Percentiles rank a stretch among this genome's conserved stretches.
phyloP scores from a whole-genome alignment of 1,140 invertebrate genomes.

The Luehdorfia chinensis region DNA sequence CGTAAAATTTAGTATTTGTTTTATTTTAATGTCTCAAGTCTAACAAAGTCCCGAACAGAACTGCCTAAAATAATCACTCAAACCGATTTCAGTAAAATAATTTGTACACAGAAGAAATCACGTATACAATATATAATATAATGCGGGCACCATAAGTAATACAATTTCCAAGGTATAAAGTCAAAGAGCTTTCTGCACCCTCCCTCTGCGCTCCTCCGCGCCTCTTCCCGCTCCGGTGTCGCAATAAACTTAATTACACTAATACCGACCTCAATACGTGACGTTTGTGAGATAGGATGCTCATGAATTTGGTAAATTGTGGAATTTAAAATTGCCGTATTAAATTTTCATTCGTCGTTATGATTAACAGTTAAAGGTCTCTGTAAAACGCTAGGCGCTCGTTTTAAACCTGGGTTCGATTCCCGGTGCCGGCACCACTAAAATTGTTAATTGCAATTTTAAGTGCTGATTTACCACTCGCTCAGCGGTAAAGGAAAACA shows the following conservation, averaged over 20 bases:
- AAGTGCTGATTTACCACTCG: too few relatives aligned
- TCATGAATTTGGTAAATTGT: conserved; percentile 19
- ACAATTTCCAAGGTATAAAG: conserved; percentile 35
- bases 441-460: too few relatives aligned
- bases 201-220: conserved; percentile 10
- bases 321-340: not conserved
- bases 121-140: conserved; percentile 6
- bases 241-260: conserved; percentile 64
- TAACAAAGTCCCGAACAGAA: too few relatives aligned
- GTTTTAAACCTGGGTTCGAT: too few relatives aligned
- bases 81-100: too few relatives aligned
- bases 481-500: too few relatives aligned
- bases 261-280: conserved; percentile 49
- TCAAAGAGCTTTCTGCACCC: conserved; percentile 49
- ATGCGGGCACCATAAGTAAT: conserved; percentile 9
- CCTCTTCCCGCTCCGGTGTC: conserved; percentile 23
- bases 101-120: not conserved
- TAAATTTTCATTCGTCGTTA: not conserved
- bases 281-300: conserved; percentile 31
- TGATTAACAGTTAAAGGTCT: not conserved
- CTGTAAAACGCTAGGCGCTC: too few relatives aligned
- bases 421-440: too few relatives aligned
- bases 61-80: too few relatives aligned
- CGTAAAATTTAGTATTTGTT: too few relatives aligned
- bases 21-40: too few relatives aligned